phyloP scores from a whole-genome alignment of 2,888 invertebrate genomes.

The Pinctada fucata region DNA sequence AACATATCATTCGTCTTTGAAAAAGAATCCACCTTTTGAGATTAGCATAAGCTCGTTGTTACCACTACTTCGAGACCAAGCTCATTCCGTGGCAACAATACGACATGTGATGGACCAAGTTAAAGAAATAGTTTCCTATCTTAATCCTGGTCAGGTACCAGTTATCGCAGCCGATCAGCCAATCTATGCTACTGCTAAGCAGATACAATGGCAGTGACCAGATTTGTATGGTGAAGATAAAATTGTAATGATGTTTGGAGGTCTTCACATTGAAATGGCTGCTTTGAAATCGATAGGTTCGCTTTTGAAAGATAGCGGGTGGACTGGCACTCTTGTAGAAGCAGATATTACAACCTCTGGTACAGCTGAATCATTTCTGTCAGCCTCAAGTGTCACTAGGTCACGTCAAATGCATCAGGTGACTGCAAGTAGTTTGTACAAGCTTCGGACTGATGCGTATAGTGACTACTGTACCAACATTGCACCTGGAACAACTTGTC shows the following conservation, averaged over 20 bases:
- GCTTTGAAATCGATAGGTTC: constrained; percentile 54
- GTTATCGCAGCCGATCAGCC: constrained; percentile 62
- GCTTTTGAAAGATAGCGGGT: constrained; percentile 58
- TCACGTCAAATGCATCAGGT: constrained; percentile 55
- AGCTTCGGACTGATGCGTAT: constrained; percentile 31
- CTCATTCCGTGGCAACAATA: constrained; percentile 23
- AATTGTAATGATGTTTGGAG: constrained; percentile 59
- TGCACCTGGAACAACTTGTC: not conserved
- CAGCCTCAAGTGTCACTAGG: constrained; percentile 41
- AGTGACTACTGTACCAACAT: constrained; percentile 15
- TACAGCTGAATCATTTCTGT: constrained; percentile 52
- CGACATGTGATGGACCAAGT: constrained; percentile 32
- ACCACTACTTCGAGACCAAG: constrained; percentile 20
- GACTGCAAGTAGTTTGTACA: constrained; percentile 41
- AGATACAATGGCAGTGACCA: constrained; percentile 61
- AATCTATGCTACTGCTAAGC: constrained; percentile 61
- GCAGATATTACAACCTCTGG: constrained; percentile 59
- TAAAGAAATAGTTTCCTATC: constrained; percentile 16
- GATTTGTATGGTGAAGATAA: constrained; percentile 56
- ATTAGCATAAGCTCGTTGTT: constrained; percentile 3
- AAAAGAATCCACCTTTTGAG: not conserved
- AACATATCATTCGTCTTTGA: constrained; percentile 3
- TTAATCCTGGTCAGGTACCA: constrained; percentile 57
- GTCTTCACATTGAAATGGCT: constrained; percentile 64
- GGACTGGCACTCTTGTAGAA: constrained; percentile 49